Evolutionary conservation across 2,888 invertebrate species (phyloP).

Genomic region (Dorcus hopei): DNA sequence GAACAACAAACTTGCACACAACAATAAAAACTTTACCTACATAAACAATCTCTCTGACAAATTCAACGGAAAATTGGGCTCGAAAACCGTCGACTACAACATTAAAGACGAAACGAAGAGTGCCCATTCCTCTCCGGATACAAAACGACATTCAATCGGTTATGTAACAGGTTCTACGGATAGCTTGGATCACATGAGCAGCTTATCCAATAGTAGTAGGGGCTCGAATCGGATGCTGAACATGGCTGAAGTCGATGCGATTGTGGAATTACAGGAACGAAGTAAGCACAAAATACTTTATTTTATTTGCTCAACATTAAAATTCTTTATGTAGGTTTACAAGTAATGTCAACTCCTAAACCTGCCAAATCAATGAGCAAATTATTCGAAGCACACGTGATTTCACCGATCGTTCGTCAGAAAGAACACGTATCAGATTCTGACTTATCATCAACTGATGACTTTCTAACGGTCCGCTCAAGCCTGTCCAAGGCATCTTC

Average conservation of each 20-base stretch:
- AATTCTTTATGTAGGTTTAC: constrained; percentile 13
- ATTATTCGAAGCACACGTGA: constrained; percentile 32
- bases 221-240: constrained; percentile 44
- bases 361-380: constrained; percentile 26
- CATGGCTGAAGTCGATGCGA: constrained; percentile 45
- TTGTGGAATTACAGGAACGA: constrained; percentile 45
- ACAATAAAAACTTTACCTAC: neutral
- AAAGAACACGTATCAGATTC: constrained; percentile 41
- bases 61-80: constrained; percentile 2
- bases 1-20: constrained; percentile 16
- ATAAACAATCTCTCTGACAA: constrained; percentile 9
- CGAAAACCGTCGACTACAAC: constrained; percentile 13
- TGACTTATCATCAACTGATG: constrained; percentile 42
- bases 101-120: constrained; percentile 17
- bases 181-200: constrained; percentile 47
- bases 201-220: constrained; percentile 41
- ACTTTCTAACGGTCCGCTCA: constrained; percentile 37
- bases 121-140: constrained; percentile 7
- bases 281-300: constrained; percentile 33
- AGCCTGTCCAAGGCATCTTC: constrained; percentile 32
- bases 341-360: constrained; percentile 47
- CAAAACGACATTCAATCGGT: constrained; percentile 25
- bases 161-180: constrained; percentile 44
- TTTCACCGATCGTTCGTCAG: constrained; percentile 40
- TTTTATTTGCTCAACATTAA: no score